Evolutionary conservation across 2,797 vertebrate genomes (phyloP).

Genomic region (Sciurus carolinensis): DNA sequence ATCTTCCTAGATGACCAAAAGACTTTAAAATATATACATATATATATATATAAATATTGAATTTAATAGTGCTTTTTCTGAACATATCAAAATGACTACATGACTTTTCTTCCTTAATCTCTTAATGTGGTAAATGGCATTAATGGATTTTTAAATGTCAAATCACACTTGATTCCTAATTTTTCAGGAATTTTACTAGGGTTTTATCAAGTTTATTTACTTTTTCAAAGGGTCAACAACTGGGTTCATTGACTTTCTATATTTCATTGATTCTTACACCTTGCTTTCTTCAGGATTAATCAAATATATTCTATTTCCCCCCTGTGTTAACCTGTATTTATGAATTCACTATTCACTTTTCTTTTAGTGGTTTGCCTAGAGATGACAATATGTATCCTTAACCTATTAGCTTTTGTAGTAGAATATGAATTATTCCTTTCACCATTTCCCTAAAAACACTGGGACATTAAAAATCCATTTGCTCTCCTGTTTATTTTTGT

Average conservation of each 20-base stretch:
- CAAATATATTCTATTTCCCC: slow-evolving; percentile 32
- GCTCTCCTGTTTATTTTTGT: neutral
- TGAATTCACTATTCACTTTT: neutral
- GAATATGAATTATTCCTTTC: slow-evolving; percentile 16
- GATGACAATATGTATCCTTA: neutral
- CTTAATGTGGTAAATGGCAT: neutral
- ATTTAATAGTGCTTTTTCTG: slow-evolving; percentile 4
- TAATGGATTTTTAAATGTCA: slow-evolving; percentile 48
- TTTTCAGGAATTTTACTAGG: slow-evolving; percentile 34
- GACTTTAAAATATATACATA: neutral
- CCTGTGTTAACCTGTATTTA: neutral
- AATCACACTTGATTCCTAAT: neutral
- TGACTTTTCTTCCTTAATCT: neutral
- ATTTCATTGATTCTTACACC: neutral
- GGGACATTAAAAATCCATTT: neutral
- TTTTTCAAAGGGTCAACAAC: neutral
- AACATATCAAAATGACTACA: slow-evolving; percentile 1
- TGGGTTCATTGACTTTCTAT: slow-evolving; percentile 24
- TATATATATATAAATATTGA: neutral
- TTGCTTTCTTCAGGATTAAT: slow-evolving; percentile 36
- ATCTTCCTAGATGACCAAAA: slow-evolving; percentile 26
- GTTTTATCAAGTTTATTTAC: slow-evolving; percentile 28
- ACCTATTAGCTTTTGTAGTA: neutral
- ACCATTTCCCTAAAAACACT: neutral
- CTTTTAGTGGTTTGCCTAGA: slow-evolving; percentile 17